Conservation (phyloP, 2,888 invertebrate species). For the Ganaspis brasiliensis region DNA sequence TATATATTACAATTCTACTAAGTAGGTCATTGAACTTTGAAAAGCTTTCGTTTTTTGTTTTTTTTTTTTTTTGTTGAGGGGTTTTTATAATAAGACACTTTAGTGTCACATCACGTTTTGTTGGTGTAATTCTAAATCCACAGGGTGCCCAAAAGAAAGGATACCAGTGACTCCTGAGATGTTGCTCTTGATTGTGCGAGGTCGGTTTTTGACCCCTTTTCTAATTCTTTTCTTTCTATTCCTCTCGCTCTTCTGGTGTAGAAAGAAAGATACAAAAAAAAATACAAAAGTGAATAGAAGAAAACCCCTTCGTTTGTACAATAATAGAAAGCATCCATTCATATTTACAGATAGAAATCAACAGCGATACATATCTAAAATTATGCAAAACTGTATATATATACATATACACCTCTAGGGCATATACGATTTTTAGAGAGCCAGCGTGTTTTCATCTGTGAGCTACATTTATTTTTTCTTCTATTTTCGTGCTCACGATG, state of each 20-base stretch:
- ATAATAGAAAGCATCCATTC: constrained; percentile 27
- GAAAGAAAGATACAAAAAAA: not conserved
- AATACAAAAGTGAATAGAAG: constrained; percentile 1
- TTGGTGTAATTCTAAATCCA: constrained; percentile 10
- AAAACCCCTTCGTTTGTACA: constrained; percentile 25
- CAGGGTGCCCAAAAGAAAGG: not conserved
- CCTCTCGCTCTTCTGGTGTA: not conserved
- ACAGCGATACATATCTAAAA: constrained; percentile 27
- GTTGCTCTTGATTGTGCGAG: constrained; percentile 18
- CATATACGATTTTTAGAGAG: constrained; percentile 14
- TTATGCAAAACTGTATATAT: constrained; percentile 22
- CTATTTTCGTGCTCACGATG: not conserved
- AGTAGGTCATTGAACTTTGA: not conserved
- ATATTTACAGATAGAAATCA: constrained; percentile 38
- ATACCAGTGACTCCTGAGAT: constrained; percentile 15
- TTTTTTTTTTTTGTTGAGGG: no score
- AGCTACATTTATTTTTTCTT: not conserved
- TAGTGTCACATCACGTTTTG: constrained; percentile 16
- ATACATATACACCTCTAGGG: constrained; percentile 3
- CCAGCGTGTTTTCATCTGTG: constrained; percentile 6
- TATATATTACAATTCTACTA: not conserved
- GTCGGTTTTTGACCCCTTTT: constrained; percentile 14
- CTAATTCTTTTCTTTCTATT: constrained; percentile 10
- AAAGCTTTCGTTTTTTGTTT: not conserved
- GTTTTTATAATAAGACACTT: not conserved